phyloP scores from a whole-genome alignment of 1,140 invertebrate genomes.

The Leptinotarsa lineolata region DNA sequence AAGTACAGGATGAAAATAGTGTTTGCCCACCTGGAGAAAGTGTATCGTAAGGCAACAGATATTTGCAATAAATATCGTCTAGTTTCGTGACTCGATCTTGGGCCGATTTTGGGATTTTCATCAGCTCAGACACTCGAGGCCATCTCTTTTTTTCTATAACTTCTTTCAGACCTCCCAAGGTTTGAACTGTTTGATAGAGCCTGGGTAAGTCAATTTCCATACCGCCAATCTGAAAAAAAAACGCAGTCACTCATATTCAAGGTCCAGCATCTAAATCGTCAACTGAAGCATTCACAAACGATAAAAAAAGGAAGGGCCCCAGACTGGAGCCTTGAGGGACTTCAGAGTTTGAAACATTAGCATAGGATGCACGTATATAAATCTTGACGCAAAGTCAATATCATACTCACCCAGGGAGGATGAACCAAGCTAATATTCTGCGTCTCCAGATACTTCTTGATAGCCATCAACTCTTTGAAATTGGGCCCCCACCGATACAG shows the following conservation, averaged over 20 bases:
- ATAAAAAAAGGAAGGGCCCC: neutral
- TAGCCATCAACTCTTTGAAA: conserved; percentile 83
- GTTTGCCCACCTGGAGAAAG: conserved; percentile 67
- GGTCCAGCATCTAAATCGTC: neutral
- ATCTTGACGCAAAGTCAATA: neutral
- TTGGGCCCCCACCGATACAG: conserved; percentile 88
- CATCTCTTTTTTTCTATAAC: conserved; percentile 91
- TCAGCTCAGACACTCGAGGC: conserved; percentile 84
- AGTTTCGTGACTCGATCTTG: conserved; percentile 84
- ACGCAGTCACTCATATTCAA: too few relatives aligned
- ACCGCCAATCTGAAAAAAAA: conserved; percentile 72
- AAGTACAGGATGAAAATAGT: too few relatives aligned
- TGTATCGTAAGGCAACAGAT: conserved; percentile 88
- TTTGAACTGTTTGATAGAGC: conserved; percentile 84
- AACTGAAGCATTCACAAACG: neutral
- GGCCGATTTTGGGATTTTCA: conserved; percentile 82
- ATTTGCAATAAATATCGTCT: conserved; percentile 93
- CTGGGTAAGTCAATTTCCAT: conserved; percentile 89
- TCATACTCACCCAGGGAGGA: conserved; percentile 70
- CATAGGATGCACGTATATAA: too few relatives aligned
- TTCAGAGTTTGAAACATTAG: neutral
- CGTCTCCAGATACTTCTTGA: conserved; percentile 80
- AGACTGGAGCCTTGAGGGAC: neutral
- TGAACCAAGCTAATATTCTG: conserved; percentile 77
- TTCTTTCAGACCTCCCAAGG: conserved; percentile 83